Conservation (phyloP, 2,797 vertebrate species). For the Astyanax mexicanus region DNA sequence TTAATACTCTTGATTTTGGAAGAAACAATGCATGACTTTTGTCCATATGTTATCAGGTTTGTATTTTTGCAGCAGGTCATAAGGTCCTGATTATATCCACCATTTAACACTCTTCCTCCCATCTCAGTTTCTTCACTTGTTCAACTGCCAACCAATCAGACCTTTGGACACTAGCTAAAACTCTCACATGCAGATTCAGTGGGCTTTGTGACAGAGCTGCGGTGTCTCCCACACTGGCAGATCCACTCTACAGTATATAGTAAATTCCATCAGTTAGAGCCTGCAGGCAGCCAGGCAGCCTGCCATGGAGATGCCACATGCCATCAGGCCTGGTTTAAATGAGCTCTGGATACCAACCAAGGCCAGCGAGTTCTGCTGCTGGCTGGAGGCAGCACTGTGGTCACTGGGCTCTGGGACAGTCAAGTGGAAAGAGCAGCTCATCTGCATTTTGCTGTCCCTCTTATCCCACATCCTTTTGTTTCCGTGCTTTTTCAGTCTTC, state of each 20-base stretch:
- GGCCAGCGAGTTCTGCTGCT: slow-evolving; percentile 31
- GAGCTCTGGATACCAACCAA: slow-evolving; percentile 37
- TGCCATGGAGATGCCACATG: slow-evolving; percentile 40
- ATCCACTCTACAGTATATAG: slow-evolving; percentile 18
- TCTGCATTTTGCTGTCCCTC: slow-evolving; percentile 11
- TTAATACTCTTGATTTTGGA: no score
- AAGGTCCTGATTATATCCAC: not conserved
- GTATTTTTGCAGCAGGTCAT: not conserved
- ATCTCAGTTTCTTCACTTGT: no score
- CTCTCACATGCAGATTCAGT: not conserved
- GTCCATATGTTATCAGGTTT: no score
- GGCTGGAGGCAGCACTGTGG: not conserved
- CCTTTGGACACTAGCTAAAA: not conserved
- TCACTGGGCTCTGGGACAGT: slow-evolving; percentile 1
- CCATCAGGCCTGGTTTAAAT: slow-evolving; percentile 29
- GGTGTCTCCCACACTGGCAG: slow-evolving; percentile 24
- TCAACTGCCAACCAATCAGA: not conserved
- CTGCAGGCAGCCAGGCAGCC: slow-evolving; percentile 13
- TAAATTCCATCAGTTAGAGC: slow-evolving; percentile 19
- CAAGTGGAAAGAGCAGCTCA: slow-evolving; percentile 4
- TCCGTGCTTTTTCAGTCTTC: not conserved
- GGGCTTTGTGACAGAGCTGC: not conserved
- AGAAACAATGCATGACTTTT: no score
- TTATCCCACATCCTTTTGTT: slow-evolving; percentile 1
- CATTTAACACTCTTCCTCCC: not conserved